Conservation (phyloP, 1,140 invertebrate genomes). For the Lethocerus indicus region DNA sequence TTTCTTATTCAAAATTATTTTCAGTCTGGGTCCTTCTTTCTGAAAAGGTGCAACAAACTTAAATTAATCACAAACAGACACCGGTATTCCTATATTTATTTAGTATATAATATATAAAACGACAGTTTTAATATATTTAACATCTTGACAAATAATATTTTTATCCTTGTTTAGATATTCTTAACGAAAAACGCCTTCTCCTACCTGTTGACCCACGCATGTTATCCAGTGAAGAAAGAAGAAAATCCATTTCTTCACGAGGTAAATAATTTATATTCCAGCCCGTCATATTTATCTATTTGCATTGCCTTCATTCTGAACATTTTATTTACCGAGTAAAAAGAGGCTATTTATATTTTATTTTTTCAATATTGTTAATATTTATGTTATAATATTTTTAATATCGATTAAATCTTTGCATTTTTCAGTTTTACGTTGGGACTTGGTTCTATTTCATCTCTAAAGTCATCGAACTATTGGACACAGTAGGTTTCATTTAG, state of each 20-base stretch:
- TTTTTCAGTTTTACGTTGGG: no score
- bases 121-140: background rate
- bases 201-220: constrained; percentile 12
- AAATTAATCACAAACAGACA: background rate
- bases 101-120: background rate
- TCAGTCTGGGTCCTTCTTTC: background rate
- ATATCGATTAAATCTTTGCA: no score
- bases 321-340: no score
- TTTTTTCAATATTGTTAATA: no score
- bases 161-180: constrained; percentile 4
- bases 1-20: background rate
- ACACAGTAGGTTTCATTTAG: no score
- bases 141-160: background rate
- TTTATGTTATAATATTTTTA: no score
- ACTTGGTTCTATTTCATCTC: no score
- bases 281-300: background rate
- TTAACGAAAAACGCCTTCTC: background rate
- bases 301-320: background rate
- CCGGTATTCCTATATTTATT: background rate
- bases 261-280: background rate
- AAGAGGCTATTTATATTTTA: no score
- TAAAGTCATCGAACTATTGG: no score
- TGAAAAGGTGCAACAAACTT: background rate
- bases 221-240: background rate
- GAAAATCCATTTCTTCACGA: background rate